Evolutionary conservation across 1,140 invertebrate genomes (phyloP).

Genomic region (Eufriesea mexicana): DNA sequence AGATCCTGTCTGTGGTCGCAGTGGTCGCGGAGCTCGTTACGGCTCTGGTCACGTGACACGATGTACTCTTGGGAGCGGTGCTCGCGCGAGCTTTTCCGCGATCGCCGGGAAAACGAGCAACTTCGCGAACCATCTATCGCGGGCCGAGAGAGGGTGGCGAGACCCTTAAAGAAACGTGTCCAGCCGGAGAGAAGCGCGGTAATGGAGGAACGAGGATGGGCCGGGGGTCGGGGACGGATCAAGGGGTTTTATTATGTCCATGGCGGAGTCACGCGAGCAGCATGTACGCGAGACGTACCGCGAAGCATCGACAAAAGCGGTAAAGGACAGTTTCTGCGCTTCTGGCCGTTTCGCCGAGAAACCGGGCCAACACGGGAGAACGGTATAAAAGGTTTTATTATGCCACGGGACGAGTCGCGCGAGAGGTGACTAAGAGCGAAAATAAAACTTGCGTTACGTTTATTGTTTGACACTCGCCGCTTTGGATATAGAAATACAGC

Average conservation of each 20-base stretch:
- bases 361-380: background rate
- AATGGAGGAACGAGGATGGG: conserved; percentile 41
- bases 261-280: conserved; percentile 59
- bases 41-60: conserved; percentile 39
- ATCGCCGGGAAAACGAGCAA: conserved; percentile 56
- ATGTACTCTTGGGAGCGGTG: conserved; percentile 38
- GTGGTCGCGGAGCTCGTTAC: conserved; percentile 44
- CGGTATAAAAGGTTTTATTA: conserved; percentile 66
- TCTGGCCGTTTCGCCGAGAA: conserved; percentile 9
- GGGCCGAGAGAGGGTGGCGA: conserved; percentile 25
- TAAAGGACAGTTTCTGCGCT: conserved; percentile 39
- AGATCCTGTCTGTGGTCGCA: background rate
- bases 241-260: conserved; percentile 61
- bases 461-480: conserved; percentile 24
- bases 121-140: conserved; percentile 4
- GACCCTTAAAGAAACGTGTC: conserved; percentile 38
- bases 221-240: conserved; percentile 31
- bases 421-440: conserved; percentile 39
- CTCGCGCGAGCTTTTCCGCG: conserved; percentile 50
- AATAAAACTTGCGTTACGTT: conserved; percentile 53
- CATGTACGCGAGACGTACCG: conserved; percentile 43
- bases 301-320: conserved; percentile 52
- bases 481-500: background rate
- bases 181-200: conserved; percentile 21
- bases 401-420: conserved; percentile 25